These are phyloP conservation scores for Coptodon rendalli DNA, from an alignment of 2,113 vertebrate genomes.

Conservation along the genomic window DNA sequence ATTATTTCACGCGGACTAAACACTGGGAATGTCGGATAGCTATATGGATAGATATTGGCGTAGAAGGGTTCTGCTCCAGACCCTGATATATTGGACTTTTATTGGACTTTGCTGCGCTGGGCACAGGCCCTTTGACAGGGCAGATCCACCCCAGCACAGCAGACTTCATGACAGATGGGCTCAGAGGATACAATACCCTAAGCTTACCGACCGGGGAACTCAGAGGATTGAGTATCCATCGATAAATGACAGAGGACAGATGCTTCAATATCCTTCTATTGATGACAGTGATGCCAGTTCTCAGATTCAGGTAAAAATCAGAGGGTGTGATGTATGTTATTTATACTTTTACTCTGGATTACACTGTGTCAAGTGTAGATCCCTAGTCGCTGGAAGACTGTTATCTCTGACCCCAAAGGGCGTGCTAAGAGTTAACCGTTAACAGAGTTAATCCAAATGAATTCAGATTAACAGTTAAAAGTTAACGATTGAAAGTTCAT, in stretches of 20 bases:
- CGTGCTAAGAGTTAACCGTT: background rate
- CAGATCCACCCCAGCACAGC: background rate
- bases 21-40: constrained; percentile 41
- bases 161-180: constrained; percentile 16
- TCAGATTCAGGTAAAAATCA: constrained; percentile 60
- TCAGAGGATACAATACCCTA: constrained; percentile 48
- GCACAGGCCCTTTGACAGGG: constrained; percentile 40
- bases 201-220: background rate
- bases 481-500: background rate
- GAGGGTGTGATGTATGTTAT: background rate
- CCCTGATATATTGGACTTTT: constrained; percentile 63
- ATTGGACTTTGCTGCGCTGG: constrained; percentile 67
- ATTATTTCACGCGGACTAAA: constrained; percentile 34
- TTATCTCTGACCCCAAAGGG: constrained; percentile 33
- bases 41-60: background rate
- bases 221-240: constrained; percentile 57
- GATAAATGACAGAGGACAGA: constrained; percentile 39
- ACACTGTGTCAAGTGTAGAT: background rate
- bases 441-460: background rate
- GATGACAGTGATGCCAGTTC: background rate
- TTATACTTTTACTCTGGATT: background rate
- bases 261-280: constrained; percentile 23
- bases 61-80: constrained; percentile 38
- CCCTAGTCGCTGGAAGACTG: background rate
- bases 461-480: background rate